Evolutionary conservation across 2,888 invertebrate genomes (phyloP), one percentile per base, ranked within the genome.

Genomic region (Chaetogeoica ovagalla): DNA sequence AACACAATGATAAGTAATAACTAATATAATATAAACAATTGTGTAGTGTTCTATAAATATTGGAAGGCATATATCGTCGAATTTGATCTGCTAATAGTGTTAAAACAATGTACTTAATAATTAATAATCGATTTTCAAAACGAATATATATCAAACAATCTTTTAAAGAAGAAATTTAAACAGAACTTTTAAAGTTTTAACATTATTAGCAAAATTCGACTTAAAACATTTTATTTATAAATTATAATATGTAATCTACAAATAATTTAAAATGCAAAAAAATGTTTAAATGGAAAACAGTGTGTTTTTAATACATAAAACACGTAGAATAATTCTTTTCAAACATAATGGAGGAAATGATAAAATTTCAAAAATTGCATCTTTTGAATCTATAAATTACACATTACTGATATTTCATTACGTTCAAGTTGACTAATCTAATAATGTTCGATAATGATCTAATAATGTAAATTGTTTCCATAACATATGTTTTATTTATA

Each of bases 21-120:
- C 11, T 63, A 52, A 37, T 48, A 48, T 19, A 72, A 48, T 19
- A 72, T n/a, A 62, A 72, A 72, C 8, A 52, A 60, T 8, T 11
- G 13, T 48, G 15, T 9, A 48, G 0, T 52, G 11, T 37, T 7
- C 52, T 15, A 30, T n/a, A 19, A 52, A 48, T 4, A 15, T 62
- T 30, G 19, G 15, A 48, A 62, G 19, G 8, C 19, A 1, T 60
- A 62, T 30, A 30, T 30, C 7, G 60, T 23, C 62, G 0, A 48
- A 72, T 60, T 72, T 1, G 48, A 19, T 1, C 9, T 23, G 21
- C 48, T 19, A 19, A 48, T 13, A 62, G 48, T n/a, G 2, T 30
- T 21, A 19, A 30, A 48, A 19, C 17, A 60, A 48, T 19, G 17
- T 48, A 62, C 13, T 7, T 52, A 62, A 23, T 6, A 8, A 7